A percentile compares a stretch with the other conserved stretches of the same genome.
Evolutionary conservation across 2,113 vertebrate species (phyloP).

Genomic region (Origma solitaria): DNA sequence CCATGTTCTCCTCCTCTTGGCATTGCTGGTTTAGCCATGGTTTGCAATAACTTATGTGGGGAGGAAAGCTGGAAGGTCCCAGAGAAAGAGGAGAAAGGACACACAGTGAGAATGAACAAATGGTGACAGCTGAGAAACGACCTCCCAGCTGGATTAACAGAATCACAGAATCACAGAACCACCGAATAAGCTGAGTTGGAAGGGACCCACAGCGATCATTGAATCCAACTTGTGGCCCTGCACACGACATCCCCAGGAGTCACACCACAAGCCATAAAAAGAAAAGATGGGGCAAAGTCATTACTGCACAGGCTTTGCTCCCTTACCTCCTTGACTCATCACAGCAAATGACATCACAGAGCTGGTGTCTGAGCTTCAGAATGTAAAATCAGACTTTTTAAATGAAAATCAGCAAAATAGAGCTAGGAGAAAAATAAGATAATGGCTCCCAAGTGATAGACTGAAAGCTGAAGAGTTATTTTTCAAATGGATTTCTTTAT

Average conservation of each 20-base stretch:
- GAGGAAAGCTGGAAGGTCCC: neutral
- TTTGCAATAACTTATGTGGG: neutral
- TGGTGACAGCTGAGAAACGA: neutral
- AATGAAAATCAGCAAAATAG: neutral
- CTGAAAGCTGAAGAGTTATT: neutral
- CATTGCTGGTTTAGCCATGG: neutral
- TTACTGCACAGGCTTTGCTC: neutral
- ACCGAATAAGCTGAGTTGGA: neutral
- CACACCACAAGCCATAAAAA: neutral
- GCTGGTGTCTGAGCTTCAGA: neutral
- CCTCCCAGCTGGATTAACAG: neutral
- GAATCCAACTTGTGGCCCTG: accelerated
- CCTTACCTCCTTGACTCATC: neutral
- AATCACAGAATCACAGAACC: neutral
- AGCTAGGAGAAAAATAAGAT: neutral
- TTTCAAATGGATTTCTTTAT: neutral
- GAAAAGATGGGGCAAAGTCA: neutral
- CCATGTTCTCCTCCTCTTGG: neutral
- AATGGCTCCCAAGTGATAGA: neutral
- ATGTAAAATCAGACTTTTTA: neutral
- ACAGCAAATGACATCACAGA: neutral
- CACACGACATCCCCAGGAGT: accelerated
- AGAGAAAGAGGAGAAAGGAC: neutral
- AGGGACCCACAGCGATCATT: neutral
- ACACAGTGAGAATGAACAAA: neutral